Base-by-base conservation (phyloP, 2,888 invertebrate species). In the Standfussiana lucernea region DNA sequence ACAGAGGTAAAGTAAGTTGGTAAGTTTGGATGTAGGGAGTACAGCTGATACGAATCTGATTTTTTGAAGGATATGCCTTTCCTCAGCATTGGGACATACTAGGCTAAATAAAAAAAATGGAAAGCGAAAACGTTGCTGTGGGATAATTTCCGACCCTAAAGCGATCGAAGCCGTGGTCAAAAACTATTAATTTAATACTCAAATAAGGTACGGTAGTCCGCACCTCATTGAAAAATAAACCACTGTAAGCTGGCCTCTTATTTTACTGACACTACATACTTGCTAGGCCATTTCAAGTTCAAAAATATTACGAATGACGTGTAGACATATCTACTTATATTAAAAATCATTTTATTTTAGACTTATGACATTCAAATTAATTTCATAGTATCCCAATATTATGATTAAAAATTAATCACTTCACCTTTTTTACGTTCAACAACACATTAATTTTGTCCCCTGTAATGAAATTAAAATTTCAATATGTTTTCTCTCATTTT, bases 401-500 rank as follows among this genome's bases (percentile, higher is more conserved):
- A 8, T 37, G 35, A 10, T 37, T 13, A 45, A 68, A 37, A 77
- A 62, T 28, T 24, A 40, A 62, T 35, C 13, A 10, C 18, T 28
- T 4, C 11, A 56, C 21, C 10, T 45, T 62, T 62, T 72, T 61
- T 40, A 21, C 5, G 10, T 62, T 56, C 50, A 53, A 56, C 37
- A 75, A 72, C 75, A 76, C 53, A 61, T 76, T 68, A 76, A 67
- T 67, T 67, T 79, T 28, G 72, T 67, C 45, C 35, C 13, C 56
- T n/a, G 1, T 59, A 74, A 67, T 76, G 66, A 79, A 79, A 78
- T 77, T 72, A 73, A 61, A 77, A 62, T 73, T 82, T 75, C 35
- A 73, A 78, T 64, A 77, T 66, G 40, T 82, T 70, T 72, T 70
- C 40, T 64, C 65, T 69, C 68, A 42, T 56, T 72, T 70, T 53